A percentile compares a stretch with the other conserved stretches of the same genome.
Conservation (phyloP, 2,888 invertebrate species). For the Spodoptera littoralis region DNA sequence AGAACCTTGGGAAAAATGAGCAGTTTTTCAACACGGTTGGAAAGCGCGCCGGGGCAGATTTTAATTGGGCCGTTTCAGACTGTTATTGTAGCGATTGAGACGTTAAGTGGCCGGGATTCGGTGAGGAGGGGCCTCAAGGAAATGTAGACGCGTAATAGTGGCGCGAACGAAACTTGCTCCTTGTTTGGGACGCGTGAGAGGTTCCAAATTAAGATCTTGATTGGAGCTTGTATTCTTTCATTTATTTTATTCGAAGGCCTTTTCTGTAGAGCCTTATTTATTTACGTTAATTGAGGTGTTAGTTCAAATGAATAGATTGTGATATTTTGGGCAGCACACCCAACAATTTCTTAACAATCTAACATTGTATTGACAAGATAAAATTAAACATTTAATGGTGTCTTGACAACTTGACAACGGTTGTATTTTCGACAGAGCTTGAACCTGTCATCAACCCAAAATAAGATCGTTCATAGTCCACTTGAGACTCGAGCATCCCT, state of each 20-base stretch:
- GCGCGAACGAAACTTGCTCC: conserved; percentile 10
- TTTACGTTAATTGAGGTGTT: too few species aligned
- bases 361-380: conserved; percentile 5
- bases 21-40: conserved; percentile 28
- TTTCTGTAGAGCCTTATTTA: not conserved
- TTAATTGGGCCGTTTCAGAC: conserved; percentile 56
- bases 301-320: too few species aligned
- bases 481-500: conserved; percentile 32
- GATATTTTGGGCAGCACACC: too few species aligned
- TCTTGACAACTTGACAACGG: conserved; percentile 32
- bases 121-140: conserved; percentile 41
- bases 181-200: conserved; percentile 1
- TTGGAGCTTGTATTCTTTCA: not conserved
- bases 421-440: conserved; percentile 31
- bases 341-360: too few species aligned
- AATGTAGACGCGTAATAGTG: conserved; percentile 34
- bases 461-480: conserved; percentile 39
- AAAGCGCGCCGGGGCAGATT: conserved; percentile 47
- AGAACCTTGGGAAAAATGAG: conserved; percentile 23
- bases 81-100: conserved; percentile 57
- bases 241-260: not conserved
- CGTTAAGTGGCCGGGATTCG: conserved; percentile 46
- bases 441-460: conserved; percentile 17
- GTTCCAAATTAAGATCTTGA: conserved; percentile 6
- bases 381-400: conserved; percentile 12